phyloP scores from a whole-genome alignment of 2,797 vertebrate species.

The Sternotherus odoratus region DNA sequence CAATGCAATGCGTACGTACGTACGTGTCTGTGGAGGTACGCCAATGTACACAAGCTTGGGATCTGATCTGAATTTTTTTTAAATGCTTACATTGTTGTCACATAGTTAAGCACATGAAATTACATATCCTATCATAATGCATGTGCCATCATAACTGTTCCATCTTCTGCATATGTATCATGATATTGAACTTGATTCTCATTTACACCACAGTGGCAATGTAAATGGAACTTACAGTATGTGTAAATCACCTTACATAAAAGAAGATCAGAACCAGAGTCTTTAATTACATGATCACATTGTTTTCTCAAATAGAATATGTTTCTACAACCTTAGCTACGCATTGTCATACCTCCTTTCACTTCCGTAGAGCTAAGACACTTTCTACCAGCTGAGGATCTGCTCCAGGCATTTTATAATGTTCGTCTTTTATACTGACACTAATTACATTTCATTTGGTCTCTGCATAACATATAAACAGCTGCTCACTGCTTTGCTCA shows the following conservation, averaged over 20 bases:
- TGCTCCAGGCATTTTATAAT: neutral
- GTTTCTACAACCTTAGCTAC: neutral
- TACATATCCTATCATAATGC: neutral
- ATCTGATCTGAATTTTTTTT: neutral
- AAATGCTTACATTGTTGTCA: neutral
- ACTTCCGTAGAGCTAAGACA: neutral
- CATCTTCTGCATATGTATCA: accelerated
- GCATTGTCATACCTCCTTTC: neutral
- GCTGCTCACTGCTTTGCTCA: neutral
- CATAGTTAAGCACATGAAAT: neutral
- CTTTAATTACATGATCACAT: neutral
- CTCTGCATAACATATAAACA: neutral
- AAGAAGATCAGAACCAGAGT: neutral
- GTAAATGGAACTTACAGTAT: neutral
- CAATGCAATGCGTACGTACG: neutral
- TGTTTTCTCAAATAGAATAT: neutral
- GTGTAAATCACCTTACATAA: neutral
- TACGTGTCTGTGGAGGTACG: accelerated
- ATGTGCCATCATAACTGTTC: neutral
- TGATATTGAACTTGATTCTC: neutral
- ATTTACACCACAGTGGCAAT: neutral
- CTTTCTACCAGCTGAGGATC: neutral
- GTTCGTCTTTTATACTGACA: neutral
- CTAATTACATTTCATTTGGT: neutral
- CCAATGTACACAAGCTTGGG: neutral